Base-by-base conservation (phyloP, 2,888 invertebrate species). In the Dicroscelio sp. region DNA sequence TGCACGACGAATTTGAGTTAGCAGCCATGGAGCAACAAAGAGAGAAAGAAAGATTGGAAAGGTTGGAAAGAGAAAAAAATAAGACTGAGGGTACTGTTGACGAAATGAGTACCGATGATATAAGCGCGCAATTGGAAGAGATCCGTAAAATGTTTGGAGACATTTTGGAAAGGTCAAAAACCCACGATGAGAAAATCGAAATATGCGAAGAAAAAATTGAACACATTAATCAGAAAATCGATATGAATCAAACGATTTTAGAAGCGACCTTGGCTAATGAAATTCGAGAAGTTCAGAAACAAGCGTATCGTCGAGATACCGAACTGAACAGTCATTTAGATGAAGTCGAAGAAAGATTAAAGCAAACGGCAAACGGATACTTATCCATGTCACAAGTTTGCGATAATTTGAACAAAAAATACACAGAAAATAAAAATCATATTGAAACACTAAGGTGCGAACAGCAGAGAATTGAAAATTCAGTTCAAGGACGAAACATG, bases 281-380 rank as follows among this genome's bases (percentile, higher is more conserved):
- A 52, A 52, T 52, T 20, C 8, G 20, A 12, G 52, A 5, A 4
- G 14, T 52, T 10, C 6, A 52, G 8, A 52, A 52, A n/a, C 6
- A 20, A 17, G 20, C 12, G 38, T 38, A 6, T 8, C 38, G 12
- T 6, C 6, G 38, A 8, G 38, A 38, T 12, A 38, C 38, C 6
- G 12, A 38, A 12, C 6, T 38, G 12, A 12, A 38, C 6, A n/a
- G 52, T 52, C 27, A 60, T 17, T n/a, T 65, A n/a, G n/a, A 33
- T n/a, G 69, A 71, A 5, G 17, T 71, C 5, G 69, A 71, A 25
- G 43, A 71, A 2, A 71, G 27, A 43, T 33, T 71, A 1, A 23
- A 23, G 27, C 69, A 71, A 71, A 17, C 69, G 5, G 69, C 69
- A 25, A 71, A 14, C 12, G 69, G 69, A 20, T 71, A 71, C 23